These are phyloP conservation scores for Euwallacea similis DNA, from an alignment of 1,140 invertebrate genomes.

Conservation along the genomic window DNA sequence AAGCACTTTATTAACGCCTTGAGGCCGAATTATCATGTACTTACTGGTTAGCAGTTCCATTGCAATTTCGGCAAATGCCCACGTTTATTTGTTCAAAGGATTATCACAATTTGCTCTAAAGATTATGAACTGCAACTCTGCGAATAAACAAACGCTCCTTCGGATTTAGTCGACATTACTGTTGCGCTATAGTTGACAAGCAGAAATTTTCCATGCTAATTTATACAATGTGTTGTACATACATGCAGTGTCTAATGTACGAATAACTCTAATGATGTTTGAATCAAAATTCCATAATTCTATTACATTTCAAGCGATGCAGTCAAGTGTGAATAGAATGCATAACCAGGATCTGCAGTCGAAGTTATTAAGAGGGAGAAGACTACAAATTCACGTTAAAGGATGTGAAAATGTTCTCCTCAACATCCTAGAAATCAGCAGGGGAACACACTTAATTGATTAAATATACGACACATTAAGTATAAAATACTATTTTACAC, in stretches of 20 bases:
- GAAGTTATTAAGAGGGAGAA: too few species aligned
- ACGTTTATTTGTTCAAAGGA: slow-evolving; percentile 21
- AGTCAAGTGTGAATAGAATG: neutral
- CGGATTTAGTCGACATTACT: slow-evolving; percentile 13
- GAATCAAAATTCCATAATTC: slow-evolving; percentile 1
- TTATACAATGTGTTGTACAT: slow-evolving; percentile 1
- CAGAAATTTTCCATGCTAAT: slow-evolving; percentile 12
- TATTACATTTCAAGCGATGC: neutral
- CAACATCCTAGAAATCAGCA: too few species aligned
- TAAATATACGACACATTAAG: too few species aligned
- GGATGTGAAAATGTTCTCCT: too few species aligned
- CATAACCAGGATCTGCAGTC: too few species aligned
- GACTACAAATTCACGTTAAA: too few species aligned
- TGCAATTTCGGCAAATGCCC: slow-evolving; percentile 25
- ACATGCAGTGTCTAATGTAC: neutral
- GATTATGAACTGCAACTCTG: slow-evolving; percentile 29
- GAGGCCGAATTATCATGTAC: slow-evolving; percentile 12
- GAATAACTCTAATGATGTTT: neutral
- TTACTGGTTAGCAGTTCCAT: slow-evolving; percentile 20
- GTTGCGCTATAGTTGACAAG: slow-evolving; percentile 1
- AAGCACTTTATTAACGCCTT: neutral
- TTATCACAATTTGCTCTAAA: slow-evolving; percentile 30
- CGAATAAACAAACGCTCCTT: slow-evolving; percentile 24
- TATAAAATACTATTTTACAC: too few species aligned
- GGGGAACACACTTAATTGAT: too few species aligned